phyloP scores from a whole-genome alignment of 2,888 invertebrate species.

The Nymphalis urticae region DNA sequence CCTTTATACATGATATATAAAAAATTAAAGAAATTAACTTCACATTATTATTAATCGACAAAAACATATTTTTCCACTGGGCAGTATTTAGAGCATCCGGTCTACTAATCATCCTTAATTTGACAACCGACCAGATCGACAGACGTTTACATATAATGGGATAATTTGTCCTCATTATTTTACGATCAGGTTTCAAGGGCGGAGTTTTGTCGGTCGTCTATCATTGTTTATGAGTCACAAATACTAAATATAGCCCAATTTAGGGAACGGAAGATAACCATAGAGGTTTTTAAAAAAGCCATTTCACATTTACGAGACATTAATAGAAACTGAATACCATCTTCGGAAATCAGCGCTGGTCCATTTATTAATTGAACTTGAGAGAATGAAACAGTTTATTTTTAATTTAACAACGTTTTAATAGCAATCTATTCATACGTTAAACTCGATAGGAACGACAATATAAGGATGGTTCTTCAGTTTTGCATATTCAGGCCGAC shows the following conservation, averaged over 20 bases:
- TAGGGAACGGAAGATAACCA: slow-evolving; percentile 2
- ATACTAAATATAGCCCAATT: slow-evolving; percentile 28
- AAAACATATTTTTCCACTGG: slow-evolving; percentile 35
- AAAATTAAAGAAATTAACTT: neutral
- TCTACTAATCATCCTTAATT: slow-evolving; percentile 40
- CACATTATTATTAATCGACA: slow-evolving; percentile 20
- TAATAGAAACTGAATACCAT: neutral
- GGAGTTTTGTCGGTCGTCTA: slow-evolving; percentile 51
- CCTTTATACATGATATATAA: neutral
- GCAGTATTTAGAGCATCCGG: slow-evolving; percentile 37
- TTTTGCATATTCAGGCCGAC: slow-evolving; percentile 52
- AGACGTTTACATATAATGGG: slow-evolving; percentile 51
- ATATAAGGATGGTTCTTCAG: slow-evolving; percentile 29
- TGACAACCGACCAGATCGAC: slow-evolving; percentile 42
- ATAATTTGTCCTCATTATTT: slow-evolving; percentile 66
- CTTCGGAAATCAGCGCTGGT: neutral
- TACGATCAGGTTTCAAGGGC: slow-evolving; percentile 56
- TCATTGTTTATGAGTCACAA: slow-evolving; percentile 53
- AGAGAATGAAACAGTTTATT: neutral
- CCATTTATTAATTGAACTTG: neutral
- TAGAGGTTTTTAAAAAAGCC: neutral
- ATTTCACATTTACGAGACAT: slow-evolving; percentile 3
- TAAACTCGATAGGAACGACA: slow-evolving; percentile 21
- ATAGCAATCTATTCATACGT: slow-evolving; percentile 4
- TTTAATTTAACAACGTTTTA: slow-evolving; percentile 7